Conservation (phyloP, 2,113 vertebrate species). For the Athene cunicularia region DNA sequence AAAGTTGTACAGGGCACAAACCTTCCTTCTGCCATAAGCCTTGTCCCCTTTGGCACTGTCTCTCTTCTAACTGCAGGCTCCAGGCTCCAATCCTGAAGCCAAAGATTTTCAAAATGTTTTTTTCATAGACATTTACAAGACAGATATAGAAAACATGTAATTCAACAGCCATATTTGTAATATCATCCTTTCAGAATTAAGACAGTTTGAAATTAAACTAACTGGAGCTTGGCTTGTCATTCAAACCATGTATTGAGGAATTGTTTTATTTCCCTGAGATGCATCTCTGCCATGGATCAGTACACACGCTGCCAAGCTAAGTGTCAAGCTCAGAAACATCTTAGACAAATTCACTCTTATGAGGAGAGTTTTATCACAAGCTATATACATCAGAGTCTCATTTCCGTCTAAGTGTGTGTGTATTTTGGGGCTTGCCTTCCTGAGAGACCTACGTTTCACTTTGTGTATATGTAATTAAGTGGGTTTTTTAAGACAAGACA, state of each 20-base stretch:
- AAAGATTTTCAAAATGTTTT: not conserved
- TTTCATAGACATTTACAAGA: not conserved
- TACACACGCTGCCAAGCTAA: no score
- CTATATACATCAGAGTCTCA: not conserved
- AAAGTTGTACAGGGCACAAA: not conserved
- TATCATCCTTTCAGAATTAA: not conserved
- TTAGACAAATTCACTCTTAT: not conserved
- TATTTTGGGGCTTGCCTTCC: not conserved
- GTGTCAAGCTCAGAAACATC: not conserved
- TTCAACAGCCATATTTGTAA: not conserved
- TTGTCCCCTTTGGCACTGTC: not conserved
- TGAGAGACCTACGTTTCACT: not conserved
- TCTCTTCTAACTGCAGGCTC: not conserved
- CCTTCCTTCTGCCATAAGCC: not conserved
- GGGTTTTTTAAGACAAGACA: not conserved
- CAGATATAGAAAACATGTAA: not conserved
- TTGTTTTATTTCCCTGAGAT: not conserved
- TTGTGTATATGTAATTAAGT: not conserved
- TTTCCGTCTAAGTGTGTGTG: not conserved
- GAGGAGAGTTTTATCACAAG: not conserved
- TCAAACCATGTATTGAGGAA: not conserved
- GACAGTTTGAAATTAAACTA: not conserved
- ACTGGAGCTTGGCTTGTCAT: no score
- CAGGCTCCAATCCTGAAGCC: not conserved
- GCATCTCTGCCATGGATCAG: not conserved